Evolutionary conservation across 2,113 vertebrate species (phyloP), one percentile per base, ranked within the genome.

Genomic region (Elachura formosa): DNA sequence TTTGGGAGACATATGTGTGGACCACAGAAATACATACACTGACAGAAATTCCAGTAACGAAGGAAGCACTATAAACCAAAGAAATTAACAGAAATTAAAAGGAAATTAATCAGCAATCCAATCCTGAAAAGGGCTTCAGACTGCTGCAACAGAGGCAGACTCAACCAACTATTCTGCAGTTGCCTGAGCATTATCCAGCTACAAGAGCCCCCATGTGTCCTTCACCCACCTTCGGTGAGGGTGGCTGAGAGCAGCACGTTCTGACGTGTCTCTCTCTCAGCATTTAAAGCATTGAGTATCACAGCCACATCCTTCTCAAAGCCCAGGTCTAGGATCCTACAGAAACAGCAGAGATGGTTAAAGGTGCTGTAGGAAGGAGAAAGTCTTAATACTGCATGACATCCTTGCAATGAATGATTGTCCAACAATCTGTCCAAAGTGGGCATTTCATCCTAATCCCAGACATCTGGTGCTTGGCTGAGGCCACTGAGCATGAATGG

Each of bases 201-300:
- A 8, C 25, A 52, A 64, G 56, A 84, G 36, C 40, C 7, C 24
- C 31, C 14, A 18, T 10, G 46, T 29, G 9, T 21, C 40, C 38
- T 4, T 34, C 31, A 15, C 96, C 63, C 91, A 99, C 99, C 99
- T 45, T 98, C 98, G 0, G 98, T 98, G 41, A 99, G 98, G 0
- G 99, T 99, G 2, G 99, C 99, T 0, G 99, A 99, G 48, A 99
- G 98, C 61, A 99, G 95, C 26, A 99, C 98, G 0, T 99, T 99
- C 97, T 99, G 99, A 7, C 98, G 96, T 6, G 93, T 86, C 18
- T 96, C 94, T 12, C 98, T 97, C 9, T 96, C 94, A 0, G 98
- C 87, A 28, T 99, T 99, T 41, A 99, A 48, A 16, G 98, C 98
- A 8, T 99, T 99, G 26, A 99, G 97, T 31, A 99, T 99, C 52